Evolutionary conservation across 2,113 vertebrate species (phyloP), one percentile per base, ranked within the genome.

Genomic region (Semnopithecus entellus): DNA sequence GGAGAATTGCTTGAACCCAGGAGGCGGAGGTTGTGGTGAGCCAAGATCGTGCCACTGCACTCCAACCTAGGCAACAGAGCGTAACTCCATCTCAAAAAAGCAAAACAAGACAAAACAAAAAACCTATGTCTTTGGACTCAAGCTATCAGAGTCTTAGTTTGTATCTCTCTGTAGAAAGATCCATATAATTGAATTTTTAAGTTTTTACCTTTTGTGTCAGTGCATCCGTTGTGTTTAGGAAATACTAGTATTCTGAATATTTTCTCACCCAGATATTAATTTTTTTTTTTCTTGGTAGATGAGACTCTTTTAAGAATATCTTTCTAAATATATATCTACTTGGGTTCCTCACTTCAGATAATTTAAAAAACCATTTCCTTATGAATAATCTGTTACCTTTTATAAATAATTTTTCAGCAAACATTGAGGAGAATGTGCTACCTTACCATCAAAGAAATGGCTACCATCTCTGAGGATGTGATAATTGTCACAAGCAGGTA

Each of bases 401-500:
- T 90, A 12, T 92, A 85, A 94, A 94, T 96, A 2, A 40, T 1
- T 68, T 96, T 92, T 92, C 98, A 99, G 99, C 99, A 99, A 99
- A 99, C 99, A 48, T 98, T 99, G 78, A 98, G 99, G 86, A 99
- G 99, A 94, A 99, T 99, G 99, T 99, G 99, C 94, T 99, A 99
- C 98, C 98, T 99, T 43, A 99, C 99, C 1, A 99, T 99, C 98
- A 99, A 99, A 95, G 99, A 99, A 99, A 99, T 99, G 99, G 99
- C 99, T 78, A 99, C 99, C 96, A 99, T 99, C 96, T 99, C 99
- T 8, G 99, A 99, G 98, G 99, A 99, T 40, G 99, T 99, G 92
- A 99, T 99, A 98, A 99, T 99, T 76, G 99, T 99, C 88, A 99
- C 99, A 18, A 99, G 99, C 99, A 99, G 99, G 99, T 99, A 98